Evolutionary conservation across 2,888 invertebrate species (phyloP), one percentile per base, ranked within the genome.

Genomic region (Harmothoe impar): DNA sequence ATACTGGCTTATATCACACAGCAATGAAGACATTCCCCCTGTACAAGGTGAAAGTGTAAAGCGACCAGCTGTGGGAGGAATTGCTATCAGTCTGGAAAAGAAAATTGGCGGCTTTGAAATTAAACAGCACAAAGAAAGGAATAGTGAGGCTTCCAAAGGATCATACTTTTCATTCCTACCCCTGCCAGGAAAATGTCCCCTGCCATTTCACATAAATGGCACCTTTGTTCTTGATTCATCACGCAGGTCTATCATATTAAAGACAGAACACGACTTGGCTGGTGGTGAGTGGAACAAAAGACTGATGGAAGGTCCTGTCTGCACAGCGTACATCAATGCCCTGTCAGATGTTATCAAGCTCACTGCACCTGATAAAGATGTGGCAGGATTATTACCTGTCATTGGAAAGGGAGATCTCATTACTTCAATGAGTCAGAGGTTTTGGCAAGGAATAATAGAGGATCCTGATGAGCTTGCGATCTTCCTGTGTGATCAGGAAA

Each of bases 91-190:
- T 12, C 25, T 84, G 51, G 84, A 43, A 15, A 5, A 17, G 20
- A 20, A 84, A 20, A 35, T 7, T 25, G 23, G 23, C 1, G 51
- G 1, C 5, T 35, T 3, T 3, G 33, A 43, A 7, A 20, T 23
- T 3, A 84, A 35, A 43, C 17, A 10, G 5, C 17, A 15, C 5
- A 12, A 51, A 10, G 54, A 52, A 0, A 7, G 1, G 25, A 29
- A 25, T 25, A 20, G n/a, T 23, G 35, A 20, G 3, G 33, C n/a
- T 43, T 10, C 51, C 51, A 20, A 43, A 25, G 84, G 84, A 29
- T 86, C 86, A 0, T 86, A 54, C 56, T 86, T 86, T 20, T 54
- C 86, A 20, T 86, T 86, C n/a, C 54, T 86, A 31, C 86, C 86
- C 0, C 25, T 86, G 1, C 86, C 86, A 0, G 31, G 10, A 0